Conservation (phyloP, 2,888 invertebrate genomes). For the Urechis unicinctus region DNA sequence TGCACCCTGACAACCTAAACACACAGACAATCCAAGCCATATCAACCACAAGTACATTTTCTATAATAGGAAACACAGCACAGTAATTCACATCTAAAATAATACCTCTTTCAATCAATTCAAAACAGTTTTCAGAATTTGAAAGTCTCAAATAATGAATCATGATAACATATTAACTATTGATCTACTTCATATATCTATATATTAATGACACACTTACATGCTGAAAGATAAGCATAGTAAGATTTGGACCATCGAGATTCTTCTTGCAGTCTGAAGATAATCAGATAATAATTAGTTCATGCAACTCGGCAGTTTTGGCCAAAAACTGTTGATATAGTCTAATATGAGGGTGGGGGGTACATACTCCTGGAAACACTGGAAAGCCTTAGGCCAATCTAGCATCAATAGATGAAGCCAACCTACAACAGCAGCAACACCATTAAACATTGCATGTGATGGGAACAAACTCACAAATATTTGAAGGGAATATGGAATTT, state of each 20-base stretch:
- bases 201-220: too few relatives aligned
- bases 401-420: constrained; percentile 64
- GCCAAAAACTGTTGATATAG: background rate
- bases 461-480: too few relatives aligned
- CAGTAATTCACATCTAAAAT: background rate
- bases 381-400: constrained; percentile 53
- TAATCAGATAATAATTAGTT: background rate
- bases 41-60: background rate
- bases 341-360: too few relatives aligned
- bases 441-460: background rate
- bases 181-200: too few relatives aligned
- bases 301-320: too few relatives aligned
- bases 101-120: background rate
- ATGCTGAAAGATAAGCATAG: constrained; percentile 61
- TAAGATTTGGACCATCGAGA: constrained; percentile 65
- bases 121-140: background rate
- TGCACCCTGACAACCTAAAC: constrained; percentile 45
- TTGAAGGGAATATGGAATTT: too few relatives aligned
- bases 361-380: constrained; percentile 31
- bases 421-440: constrained; percentile 42
- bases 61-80: background rate
- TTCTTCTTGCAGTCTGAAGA: constrained; percentile 55
- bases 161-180: background rate
- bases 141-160: background rate
- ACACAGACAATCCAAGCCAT: constrained; percentile 51